Conservation (phyloP, 2,113 vertebrate species). For the Taxidea taxus region DNA sequence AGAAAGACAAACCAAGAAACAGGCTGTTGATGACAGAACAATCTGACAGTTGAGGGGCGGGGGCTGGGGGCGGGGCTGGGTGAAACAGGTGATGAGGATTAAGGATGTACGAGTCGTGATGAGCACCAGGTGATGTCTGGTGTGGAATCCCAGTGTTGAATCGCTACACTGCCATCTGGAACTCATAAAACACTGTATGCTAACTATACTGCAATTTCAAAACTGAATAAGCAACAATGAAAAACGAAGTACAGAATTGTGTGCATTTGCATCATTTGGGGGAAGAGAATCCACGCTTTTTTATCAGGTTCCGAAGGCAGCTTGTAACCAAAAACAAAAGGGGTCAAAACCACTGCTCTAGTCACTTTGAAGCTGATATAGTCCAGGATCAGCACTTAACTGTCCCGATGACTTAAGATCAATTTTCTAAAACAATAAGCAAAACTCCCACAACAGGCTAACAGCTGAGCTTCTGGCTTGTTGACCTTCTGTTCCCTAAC, state of each 20-base stretch:
- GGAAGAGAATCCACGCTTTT: background rate
- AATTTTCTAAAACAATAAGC: constrained; percentile 31
- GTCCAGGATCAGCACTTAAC: background rate
- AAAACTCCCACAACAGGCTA: constrained; percentile 16
- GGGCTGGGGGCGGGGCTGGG: background rate
- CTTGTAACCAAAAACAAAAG: constrained; percentile 7
- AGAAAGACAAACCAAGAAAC: background rate
- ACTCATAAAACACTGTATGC: background rate
- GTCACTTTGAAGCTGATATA: background rate
- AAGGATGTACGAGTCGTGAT: background rate
- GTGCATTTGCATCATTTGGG: background rate
- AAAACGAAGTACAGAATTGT: constrained; percentile 3
- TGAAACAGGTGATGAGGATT: background rate
- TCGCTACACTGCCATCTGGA: background rate
- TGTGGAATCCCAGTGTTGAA: background rate
- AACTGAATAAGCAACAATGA: background rate
- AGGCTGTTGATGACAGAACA: background rate
- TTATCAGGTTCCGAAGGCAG: background rate
- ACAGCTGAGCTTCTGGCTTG: constrained; percentile 6
- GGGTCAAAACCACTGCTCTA: background rate
- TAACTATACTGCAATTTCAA: background rate
- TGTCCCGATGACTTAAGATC: background rate
- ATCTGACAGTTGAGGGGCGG: background rate
- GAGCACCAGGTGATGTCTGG: background rate
- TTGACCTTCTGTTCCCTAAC: constrained; percentile 27